These are phyloP conservation scores for Morone chrysops DNA, from an alignment of 2,113 vertebrate species.

Conservation along the genomic window DNA sequence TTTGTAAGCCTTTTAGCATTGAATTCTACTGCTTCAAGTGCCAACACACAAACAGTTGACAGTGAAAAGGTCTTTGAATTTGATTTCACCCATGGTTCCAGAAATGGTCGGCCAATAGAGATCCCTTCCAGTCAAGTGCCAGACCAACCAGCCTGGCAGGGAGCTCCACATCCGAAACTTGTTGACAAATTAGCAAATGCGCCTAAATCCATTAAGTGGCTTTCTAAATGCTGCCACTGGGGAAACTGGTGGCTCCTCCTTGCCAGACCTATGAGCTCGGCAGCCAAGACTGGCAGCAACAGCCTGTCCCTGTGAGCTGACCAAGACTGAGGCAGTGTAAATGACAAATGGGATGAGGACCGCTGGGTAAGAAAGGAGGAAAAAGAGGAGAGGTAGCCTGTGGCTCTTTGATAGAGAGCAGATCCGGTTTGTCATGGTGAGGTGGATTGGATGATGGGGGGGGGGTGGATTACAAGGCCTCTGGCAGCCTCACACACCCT, in stretches of 20 bases:
- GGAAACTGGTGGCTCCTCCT: conserved; percentile 41
- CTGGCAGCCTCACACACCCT: conserved; percentile 53
- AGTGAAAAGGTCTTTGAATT: conserved; percentile 32
- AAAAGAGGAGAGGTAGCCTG: conserved; percentile 60
- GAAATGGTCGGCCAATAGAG: conserved; percentile 4
- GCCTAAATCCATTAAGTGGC: conserved; percentile 73
- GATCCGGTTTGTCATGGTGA: conserved; percentile 79
- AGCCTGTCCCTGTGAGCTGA: conserved; percentile 37
- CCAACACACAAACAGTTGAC: conserved; percentile 11
- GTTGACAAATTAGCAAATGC: conserved; percentile 75
- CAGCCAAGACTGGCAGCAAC: conserved; percentile 35
- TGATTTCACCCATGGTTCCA: conserved; percentile 42
- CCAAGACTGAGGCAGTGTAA: conserved; percentile 40
- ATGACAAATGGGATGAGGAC: conserved; percentile 63
- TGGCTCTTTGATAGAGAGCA: conserved; percentile 72
- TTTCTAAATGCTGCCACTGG: conserved; percentile 58
- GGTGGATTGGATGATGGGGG: conserved; percentile 61
- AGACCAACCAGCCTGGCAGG: conserved; percentile 53
- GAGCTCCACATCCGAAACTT: conserved; percentile 57
- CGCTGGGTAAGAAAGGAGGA: conserved; percentile 47
- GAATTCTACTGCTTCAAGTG: neutral
- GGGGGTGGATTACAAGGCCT: conserved; percentile 65
- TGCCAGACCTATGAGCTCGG: conserved; percentile 52
- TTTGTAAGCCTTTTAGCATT: neutral
- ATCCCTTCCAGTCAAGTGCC: conserved; percentile 34